These are phyloP conservation scores for Myotis myotis DNA, from an alignment of 2,797 vertebrate genomes.

Conservation along the genomic window DNA sequence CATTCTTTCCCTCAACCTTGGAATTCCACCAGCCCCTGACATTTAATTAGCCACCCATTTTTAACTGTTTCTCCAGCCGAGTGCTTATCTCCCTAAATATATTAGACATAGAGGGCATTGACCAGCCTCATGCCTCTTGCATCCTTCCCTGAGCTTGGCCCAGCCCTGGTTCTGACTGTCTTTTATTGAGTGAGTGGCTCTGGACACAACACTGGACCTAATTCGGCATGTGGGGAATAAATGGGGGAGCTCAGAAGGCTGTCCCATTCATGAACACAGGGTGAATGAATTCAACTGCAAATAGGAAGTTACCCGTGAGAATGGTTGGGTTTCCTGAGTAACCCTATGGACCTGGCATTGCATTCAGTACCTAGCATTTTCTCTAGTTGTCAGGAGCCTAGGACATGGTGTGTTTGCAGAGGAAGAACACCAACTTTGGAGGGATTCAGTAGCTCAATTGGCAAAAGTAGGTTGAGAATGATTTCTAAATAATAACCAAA, in stretches of 20 bases:
- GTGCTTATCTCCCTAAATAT: not conserved
- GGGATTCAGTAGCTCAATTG: not conserved
- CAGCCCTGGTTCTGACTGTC: not conserved
- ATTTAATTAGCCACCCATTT: too few relatives aligned
- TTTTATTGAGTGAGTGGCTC: not conserved
- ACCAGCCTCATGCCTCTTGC: not conserved
- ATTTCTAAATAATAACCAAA: not conserved
- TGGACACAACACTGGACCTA: not conserved
- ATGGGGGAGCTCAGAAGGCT: not conserved
- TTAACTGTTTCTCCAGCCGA: not conserved
- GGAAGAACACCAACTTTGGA: not conserved
- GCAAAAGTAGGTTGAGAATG: not conserved
- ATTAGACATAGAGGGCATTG: not conserved
- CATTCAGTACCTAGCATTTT: not conserved
- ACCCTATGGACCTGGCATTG: not conserved
- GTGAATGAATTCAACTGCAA: not conserved
- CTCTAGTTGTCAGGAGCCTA: not conserved
- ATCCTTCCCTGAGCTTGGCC: not conserved
- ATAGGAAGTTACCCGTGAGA: not conserved
- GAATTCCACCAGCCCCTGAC: not conserved
- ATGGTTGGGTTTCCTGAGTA: not conserved
- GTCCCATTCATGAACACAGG: not conserved
- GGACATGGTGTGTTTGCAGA: not conserved
- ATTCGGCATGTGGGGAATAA: accelerated
- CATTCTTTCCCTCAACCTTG: not conserved